phyloP scores from a whole-genome alignment of 2,888 invertebrate species.

The Cactoblastis cactorum region DNA sequence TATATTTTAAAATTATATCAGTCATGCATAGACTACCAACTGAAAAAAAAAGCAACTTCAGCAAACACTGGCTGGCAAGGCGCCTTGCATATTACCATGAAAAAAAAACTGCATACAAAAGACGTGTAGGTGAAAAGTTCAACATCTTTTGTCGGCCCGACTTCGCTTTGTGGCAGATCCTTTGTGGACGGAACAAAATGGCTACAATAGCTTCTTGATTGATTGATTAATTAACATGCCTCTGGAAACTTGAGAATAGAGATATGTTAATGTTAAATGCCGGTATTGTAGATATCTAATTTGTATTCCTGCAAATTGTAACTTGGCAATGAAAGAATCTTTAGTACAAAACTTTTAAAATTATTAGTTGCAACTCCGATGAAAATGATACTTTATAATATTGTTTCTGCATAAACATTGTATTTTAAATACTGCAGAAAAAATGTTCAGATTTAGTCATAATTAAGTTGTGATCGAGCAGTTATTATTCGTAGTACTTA shows the following conservation, averaged over 20 bases:
- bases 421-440: too few relatives aligned
- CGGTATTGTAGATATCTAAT: constrained; percentile 1
- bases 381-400: too few relatives aligned
- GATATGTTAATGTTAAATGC: constrained; percentile 31
- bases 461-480: too few relatives aligned
- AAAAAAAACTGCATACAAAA: constrained; percentile 32
- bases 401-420: too few relatives aligned
- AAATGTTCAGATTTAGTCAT: too few relatives aligned
- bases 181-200: constrained; percentile 57
- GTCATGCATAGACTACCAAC: too few relatives aligned
- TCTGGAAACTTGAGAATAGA: constrained; percentile 25
- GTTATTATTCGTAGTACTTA: too few relatives aligned
- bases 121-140: constrained; percentile 56
- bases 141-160: constrained; percentile 37
- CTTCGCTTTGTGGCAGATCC: constrained; percentile 41
- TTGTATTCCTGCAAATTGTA: not conserved
- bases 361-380: too few relatives aligned
- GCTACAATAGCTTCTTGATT: constrained; percentile 53
- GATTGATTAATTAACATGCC: constrained; percentile 66
- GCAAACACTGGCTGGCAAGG: not conserved
- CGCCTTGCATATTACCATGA: constrained; percentile 2
- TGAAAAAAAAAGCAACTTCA: not conserved
- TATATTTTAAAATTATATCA: too few relatives aligned
- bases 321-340: too few relatives aligned
- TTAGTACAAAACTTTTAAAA: too few relatives aligned